Conservation (phyloP, 2,888 invertebrate genomes). For the Eupithecia insigniata region DNA sequence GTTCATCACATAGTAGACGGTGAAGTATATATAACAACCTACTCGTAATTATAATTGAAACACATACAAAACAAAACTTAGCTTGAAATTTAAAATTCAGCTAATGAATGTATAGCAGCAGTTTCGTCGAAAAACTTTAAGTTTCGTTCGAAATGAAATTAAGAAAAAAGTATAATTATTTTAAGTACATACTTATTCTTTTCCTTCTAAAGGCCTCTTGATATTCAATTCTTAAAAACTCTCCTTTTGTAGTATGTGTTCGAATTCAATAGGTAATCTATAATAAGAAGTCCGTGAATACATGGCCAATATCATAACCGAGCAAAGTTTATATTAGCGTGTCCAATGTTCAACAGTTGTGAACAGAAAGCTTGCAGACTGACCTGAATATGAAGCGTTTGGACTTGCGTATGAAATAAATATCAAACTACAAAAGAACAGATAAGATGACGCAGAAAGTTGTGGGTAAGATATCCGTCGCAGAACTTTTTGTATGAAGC, state of each 20-base stretch:
- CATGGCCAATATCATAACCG: constrained; percentile 65
- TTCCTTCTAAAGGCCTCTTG: not conserved
- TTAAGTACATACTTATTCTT: not conserved
- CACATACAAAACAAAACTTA: too few species aligned
- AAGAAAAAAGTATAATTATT: not conserved
- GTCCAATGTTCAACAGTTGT: constrained; percentile 60
- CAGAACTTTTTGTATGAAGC: not conserved
- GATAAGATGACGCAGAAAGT: not conserved
- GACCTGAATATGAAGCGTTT: constrained; percentile 52
- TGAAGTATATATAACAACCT: too few species aligned
- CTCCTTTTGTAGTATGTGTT: not conserved
- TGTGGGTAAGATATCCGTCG: not conserved
- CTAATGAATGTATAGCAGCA: too few species aligned
- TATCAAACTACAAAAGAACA: not conserved
- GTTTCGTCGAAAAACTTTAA: too few species aligned
- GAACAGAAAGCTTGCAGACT: constrained; percentile 64
- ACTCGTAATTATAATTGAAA: too few species aligned
- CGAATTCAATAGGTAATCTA: not conserved
- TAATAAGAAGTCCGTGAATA: constrained; percentile 29
- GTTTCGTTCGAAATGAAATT: not conserved
- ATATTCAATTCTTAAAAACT: not conserved
- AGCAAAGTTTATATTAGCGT: constrained; percentile 68
- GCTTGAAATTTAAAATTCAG: too few species aligned
- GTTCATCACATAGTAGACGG: too few species aligned
- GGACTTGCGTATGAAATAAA: not conserved